Base-by-base conservation (phyloP, 2,797 vertebrate genomes). In the Premnoplex brunnescens region DNA sequence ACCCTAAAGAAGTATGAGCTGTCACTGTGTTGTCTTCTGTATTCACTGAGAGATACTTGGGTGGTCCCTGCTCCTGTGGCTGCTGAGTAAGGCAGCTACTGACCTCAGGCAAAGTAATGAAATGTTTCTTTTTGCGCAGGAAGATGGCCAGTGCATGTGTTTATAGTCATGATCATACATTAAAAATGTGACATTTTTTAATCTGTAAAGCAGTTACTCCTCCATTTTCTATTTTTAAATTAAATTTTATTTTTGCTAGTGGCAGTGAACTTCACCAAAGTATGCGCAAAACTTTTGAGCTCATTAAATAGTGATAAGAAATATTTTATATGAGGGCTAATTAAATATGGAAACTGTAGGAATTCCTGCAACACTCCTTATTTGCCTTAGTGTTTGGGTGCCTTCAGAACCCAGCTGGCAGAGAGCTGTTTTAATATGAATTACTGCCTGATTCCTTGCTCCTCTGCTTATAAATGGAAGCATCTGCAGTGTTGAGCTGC, bases 401-500 rank as follows among this genome's bases (percentile, higher is more conserved):
- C 49, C 76, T 91, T 88, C 54, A 75, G 71, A 86, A 79, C 32
- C 37, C 84, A 91, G 46, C 78, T 85, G 87, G 36, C 49, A 72
- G 75, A 69, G 67, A 54, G 23, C 20, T 74, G 56, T 56, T 75
- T 85, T 66, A 63, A 17, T 88, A 36, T 27, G n/a, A 80, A 68
- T 55, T 67, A 64, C 30, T 82, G 71, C 67, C 36, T 1, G 1
- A 59, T 66, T 93, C 62, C 43, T 72, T 80, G 52, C 30, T 66
- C 11, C 21, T 91, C 6, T 85, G 34, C 20, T 28, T 55, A 74
- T 64, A 67, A 91, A 88, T 64, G 22, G 48, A 85, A 90, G 88
- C 86, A 94, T 93, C 79, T 96, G 92, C 79, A 63, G 58, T 14
- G 32, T 32, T 58, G 44, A 85, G 64, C 89, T 94, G 92, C 87